phyloP scores from a whole-genome alignment of 2,888 invertebrate genomes.

The Hoplodrina ambigua region DNA sequence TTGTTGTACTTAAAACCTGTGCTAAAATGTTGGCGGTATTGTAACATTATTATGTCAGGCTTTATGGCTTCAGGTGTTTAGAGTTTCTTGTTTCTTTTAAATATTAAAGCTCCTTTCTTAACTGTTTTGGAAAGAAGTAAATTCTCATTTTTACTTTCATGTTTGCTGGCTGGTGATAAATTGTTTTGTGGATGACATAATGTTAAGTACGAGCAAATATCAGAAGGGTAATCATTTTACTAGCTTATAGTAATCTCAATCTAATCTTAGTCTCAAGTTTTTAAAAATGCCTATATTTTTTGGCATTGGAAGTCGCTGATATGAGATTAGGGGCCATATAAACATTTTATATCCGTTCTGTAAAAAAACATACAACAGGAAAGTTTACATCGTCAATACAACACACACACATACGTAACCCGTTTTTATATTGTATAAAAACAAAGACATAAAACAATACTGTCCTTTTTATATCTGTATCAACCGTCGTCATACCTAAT shows the following conservation, averaged over 20 bases:
- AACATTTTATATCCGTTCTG: background rate
- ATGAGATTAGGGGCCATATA: background rate
- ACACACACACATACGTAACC: constrained; percentile 23
- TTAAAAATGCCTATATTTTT: too few species aligned
- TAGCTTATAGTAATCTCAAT: too few species aligned
- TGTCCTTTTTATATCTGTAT: constrained; percentile 18
- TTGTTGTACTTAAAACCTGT: constrained; percentile 75
- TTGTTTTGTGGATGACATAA: background rate
- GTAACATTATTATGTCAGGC: constrained; percentile 59
- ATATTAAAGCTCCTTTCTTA: constrained; percentile 47
- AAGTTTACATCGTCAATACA: constrained; percentile 20
- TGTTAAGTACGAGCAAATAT: background rate
- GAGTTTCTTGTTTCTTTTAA: constrained; percentile 40
- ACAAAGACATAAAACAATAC: constrained; percentile 22
- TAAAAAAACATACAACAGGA: constrained; percentile 1
- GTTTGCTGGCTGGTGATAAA: constrained; percentile 2
- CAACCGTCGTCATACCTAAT: constrained; percentile 20
- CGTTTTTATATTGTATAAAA: constrained; percentile 6
- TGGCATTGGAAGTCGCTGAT: too few species aligned
- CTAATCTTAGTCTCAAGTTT: too few species aligned
- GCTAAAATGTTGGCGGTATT: constrained; percentile 64
- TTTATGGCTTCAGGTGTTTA: constrained; percentile 59
- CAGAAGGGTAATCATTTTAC: too few species aligned
- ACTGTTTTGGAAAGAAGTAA: constrained; percentile 30
- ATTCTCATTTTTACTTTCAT: constrained; percentile 17